A percentile compares a stretch with the other conserved stretches of the same genome.
Evolutionary conservation across 2,888 invertebrate species (phyloP).

Genomic region (Noctua janthe): DNA sequence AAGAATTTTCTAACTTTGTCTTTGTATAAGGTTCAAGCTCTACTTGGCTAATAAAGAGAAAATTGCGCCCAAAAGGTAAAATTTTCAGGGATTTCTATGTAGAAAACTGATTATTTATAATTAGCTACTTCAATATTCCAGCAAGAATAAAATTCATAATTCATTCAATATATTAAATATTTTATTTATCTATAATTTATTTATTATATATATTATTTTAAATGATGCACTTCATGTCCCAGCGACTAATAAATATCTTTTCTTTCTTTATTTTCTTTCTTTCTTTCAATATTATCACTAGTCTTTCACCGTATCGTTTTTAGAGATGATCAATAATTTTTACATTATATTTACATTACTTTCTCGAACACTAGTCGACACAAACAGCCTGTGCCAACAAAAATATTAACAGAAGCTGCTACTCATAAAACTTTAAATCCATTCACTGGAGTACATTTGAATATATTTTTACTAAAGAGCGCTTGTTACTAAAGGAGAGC

Average conservation of each 20-base stretch:
- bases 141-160: neutral
- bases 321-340: neutral
- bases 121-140: neutral
- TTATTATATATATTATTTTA: too few species aligned
- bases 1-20: conserved; percentile 1
- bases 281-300: too few species aligned
- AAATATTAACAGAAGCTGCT: neutral
- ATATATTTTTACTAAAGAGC: neutral
- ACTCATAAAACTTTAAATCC: neutral
- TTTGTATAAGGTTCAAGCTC: conserved; percentile 19
- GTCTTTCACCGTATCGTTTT: neutral
- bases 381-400: too few species aligned
- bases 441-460: neutral
- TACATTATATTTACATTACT: neutral
- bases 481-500: neutral
- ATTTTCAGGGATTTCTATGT: neutral
- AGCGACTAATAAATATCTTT: too few species aligned
- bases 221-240: too few species aligned
- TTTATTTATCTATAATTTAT: too few species aligned
- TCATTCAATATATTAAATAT: too few species aligned
- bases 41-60: neutral
- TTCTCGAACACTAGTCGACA: too few species aligned
- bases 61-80: neutral
- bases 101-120: neutral
- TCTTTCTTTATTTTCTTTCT: too few species aligned